phyloP scores from a whole-genome alignment of 1,140 invertebrate genomes.

The Lithobius niger region DNA sequence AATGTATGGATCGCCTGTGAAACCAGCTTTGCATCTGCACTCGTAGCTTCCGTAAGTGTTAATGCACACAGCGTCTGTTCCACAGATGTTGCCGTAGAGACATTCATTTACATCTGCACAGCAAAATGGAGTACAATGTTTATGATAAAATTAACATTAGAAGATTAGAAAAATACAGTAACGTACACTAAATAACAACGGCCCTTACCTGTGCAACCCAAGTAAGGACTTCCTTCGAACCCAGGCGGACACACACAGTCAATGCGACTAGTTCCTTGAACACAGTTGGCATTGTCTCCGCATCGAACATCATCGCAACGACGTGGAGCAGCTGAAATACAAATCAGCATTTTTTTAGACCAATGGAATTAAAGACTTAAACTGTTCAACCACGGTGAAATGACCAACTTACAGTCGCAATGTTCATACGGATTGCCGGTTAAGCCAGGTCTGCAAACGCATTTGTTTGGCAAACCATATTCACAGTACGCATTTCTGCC shows the following conservation, averaged over 20 bases:
- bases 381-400: background rate
- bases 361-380: background rate
- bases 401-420: conserved; percentile 38
- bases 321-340: conserved; percentile 5
- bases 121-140: conserved; percentile 5
- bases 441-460: conserved; percentile 67
- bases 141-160: background rate
- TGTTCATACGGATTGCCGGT: conserved; percentile 74
- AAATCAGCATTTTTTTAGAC: background rate
- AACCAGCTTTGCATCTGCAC: conserved; percentile 66
- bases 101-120: conserved; percentile 65
- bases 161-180: background rate
- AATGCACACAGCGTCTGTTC: conserved; percentile 69
- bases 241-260: conserved; percentile 69
- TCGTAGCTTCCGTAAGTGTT: conserved; percentile 75
- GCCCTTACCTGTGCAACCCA: conserved; percentile 52
- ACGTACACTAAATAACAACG: conserved; percentile 2
- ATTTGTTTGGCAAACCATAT: conserved; percentile 57
- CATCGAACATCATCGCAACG: conserved; percentile 36
- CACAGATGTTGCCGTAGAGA: conserved; percentile 54
- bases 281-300: conserved; percentile 62
- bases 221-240: conserved; percentile 70
- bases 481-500: conserved; percentile 73
- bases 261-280: conserved; percentile 50
- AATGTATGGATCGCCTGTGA: conserved; percentile 61